A percentile compares a stretch with the other conserved stretches of the same genome.
phyloP scores from a whole-genome alignment of 2,888 invertebrate genomes.

The Dexiosoma caninum region DNA sequence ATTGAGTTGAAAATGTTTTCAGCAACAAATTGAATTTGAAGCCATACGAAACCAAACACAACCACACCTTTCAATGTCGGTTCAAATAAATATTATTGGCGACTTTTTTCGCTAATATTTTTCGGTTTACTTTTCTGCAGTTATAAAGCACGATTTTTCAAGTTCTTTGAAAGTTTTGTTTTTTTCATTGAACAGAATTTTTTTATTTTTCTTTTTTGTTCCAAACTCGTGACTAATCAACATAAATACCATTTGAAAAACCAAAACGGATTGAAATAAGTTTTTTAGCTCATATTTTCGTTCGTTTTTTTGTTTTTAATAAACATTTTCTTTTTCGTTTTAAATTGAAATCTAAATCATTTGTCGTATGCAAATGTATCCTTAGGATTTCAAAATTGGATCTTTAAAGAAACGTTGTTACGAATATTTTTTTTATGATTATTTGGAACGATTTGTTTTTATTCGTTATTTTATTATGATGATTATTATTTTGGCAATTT shows the following conservation, averaged over 20 bases:
- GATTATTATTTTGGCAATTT: slow-evolving; percentile 50
- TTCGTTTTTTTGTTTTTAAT: not conserved
- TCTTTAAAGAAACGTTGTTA: slow-evolving; percentile 28
- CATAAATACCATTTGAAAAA: slow-evolving; percentile 49
- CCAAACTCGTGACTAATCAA: slow-evolving; percentile 63
- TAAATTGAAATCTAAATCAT: slow-evolving; percentile 60
- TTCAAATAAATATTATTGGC: slow-evolving; percentile 6
- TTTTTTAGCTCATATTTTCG: too few species aligned
- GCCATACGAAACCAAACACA: slow-evolving; percentile 2
- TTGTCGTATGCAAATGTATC: slow-evolving; percentile 60
- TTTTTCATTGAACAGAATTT: slow-evolving; percentile 42
- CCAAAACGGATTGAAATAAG: slow-evolving; percentile 46
- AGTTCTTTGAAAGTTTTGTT: slow-evolving; percentile 61
- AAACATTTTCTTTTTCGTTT: slow-evolving; percentile 10
- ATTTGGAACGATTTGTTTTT: not conserved
- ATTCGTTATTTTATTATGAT: slow-evolving; percentile 26
- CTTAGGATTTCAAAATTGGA: slow-evolving; percentile 47
- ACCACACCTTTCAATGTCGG: slow-evolving; percentile 46
- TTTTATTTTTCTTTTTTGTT: not conserved
- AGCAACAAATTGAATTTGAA: slow-evolving; percentile 35
- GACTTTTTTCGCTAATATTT: slow-evolving; percentile 1
- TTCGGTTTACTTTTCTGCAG: slow-evolving; percentile 5
- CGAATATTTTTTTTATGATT: slow-evolving; percentile 10
- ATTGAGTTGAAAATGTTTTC: slow-evolving; percentile 27
- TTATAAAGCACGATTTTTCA: slow-evolving; percentile 60